A percentile compares a stretch with the other conserved stretches of the same genome.
phyloP scores from a whole-genome alignment of 2,797 vertebrate genomes.

The Sebastiscus albofasciatus region DNA sequence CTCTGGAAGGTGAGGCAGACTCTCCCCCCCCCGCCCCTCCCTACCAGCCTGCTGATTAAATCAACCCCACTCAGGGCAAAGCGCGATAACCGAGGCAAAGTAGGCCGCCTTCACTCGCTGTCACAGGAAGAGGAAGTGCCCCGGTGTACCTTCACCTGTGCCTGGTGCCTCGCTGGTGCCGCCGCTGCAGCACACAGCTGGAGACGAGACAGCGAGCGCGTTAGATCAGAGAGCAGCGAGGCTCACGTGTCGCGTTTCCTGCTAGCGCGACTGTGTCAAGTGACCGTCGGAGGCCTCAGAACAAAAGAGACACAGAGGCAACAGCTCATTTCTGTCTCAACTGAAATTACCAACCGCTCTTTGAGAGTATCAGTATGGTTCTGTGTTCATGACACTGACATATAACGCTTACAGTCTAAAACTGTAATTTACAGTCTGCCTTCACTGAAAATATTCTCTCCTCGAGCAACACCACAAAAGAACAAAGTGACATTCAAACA shows the following conservation, averaged over 20 bases:
- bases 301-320: constrained; percentile 20
- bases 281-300: constrained; percentile 63
- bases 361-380: background rate
- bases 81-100: constrained; percentile 68
- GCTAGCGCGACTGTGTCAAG: constrained; percentile 25
- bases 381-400: background rate
- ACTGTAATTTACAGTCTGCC: background rate
- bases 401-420: background rate
- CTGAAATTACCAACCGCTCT: constrained; percentile 5
- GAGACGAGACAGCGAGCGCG: constrained; percentile 44
- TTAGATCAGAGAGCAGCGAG: constrained; percentile 54
- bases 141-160: constrained; percentile 68
- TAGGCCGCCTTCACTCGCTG: constrained; percentile 80
- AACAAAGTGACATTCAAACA: background rate
- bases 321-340: constrained; percentile 1
- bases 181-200: constrained; percentile 64
- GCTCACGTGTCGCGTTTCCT: constrained; percentile 57
- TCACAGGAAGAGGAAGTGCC: constrained; percentile 80
- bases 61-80: constrained; percentile 64
- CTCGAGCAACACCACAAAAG: background rate
- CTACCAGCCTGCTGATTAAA: constrained; percentile 71
- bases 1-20: constrained; percentile 52
- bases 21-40: background rate
- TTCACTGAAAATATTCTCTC: background rate
- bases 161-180: constrained; percentile 34